Conservation (phyloP, 2,113 vertebrate genomes). For the Pica pica region DNA sequence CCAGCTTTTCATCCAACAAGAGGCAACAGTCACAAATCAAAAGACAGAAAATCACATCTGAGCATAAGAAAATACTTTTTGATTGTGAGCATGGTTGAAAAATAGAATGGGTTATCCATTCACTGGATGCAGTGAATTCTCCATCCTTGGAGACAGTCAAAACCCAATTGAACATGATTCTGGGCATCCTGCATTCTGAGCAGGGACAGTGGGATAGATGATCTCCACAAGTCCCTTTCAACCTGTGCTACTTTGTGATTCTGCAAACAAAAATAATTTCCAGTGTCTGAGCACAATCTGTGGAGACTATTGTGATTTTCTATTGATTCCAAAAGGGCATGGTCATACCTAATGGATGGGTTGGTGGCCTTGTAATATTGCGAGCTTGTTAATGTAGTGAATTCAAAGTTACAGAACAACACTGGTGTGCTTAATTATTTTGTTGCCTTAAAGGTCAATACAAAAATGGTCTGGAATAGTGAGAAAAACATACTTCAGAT, state of each 20-base stretch:
- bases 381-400: background rate
- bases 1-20: background rate
- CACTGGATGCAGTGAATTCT: background rate
- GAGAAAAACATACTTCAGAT: background rate
- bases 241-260: background rate
- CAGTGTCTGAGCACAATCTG: background rate
- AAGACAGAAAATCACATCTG: background rate
- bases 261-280: background rate
- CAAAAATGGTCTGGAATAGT: background rate
- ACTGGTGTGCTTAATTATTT: background rate
- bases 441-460: constrained; percentile 23
- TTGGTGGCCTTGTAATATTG: background rate
- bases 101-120: background rate
- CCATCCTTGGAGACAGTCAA: background rate
- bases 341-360: background rate
- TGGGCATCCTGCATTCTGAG: background rate
- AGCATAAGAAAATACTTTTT: background rate
- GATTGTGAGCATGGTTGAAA: background rate
- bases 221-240: background rate
- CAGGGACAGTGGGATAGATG: background rate
- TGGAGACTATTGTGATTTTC: background rate
- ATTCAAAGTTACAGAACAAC: background rate
- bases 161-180: background rate
- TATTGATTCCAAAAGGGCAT: background rate
- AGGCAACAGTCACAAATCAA: background rate